Evolutionary conservation across 2,113 vertebrate species (phyloP).

Genomic region (Platysteira castanea): DNA sequence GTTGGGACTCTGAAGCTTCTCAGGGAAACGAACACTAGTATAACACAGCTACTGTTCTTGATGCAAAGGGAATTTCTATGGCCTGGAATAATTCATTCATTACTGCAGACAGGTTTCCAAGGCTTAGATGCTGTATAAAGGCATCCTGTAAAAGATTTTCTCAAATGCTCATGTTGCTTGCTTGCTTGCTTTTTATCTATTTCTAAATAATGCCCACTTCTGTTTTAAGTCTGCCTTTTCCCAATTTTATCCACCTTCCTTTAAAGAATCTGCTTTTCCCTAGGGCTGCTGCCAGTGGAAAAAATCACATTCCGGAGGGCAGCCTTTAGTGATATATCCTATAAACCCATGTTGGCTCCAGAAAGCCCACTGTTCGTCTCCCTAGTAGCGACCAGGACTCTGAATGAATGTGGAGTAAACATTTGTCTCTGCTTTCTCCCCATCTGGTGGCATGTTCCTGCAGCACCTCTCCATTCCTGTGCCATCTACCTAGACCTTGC

Average conservation of each 20-base stretch:
- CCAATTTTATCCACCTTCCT: neutral
- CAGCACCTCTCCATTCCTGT: neutral
- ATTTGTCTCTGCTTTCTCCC: neutral
- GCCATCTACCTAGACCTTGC: neutral
- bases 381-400: neutral
- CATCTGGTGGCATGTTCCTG: neutral
- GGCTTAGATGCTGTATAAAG: constrained; percentile 2
- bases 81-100: constrained; percentile 58
- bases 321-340: neutral
- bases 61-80: constrained; percentile 53
- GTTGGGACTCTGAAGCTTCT: constrained; percentile 38
- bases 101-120: constrained; percentile 32
- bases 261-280: neutral
- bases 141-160: constrained; percentile 20
- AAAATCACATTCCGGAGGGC: neutral
- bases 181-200: constrained; percentile 34
- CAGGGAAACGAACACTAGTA: constrained; percentile 26
- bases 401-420: neutral
- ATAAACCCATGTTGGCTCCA: neutral
- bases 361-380: neutral
- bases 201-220: constrained; percentile 4
- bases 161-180: neutral
- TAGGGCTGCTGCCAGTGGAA: neutral
- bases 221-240: neutral
- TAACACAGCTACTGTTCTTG: constrained; percentile 22